Evolutionary conservation across 1,140 invertebrate species (phyloP).

Genomic region (Eubasilissa regina): DNA sequence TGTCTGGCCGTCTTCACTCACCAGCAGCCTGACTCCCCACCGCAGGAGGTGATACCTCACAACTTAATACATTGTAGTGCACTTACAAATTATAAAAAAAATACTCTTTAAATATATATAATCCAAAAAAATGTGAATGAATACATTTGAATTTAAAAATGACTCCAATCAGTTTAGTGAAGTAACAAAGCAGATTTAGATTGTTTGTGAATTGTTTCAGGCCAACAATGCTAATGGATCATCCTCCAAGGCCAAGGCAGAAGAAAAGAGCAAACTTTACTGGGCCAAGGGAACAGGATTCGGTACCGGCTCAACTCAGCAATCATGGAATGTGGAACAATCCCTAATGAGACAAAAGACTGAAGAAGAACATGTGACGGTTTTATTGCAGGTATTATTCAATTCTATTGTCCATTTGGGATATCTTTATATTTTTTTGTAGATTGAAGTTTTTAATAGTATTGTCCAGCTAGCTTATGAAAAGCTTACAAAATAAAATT

Average conservation of each 20-base stretch:
- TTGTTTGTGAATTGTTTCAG: slow-evolving; percentile 10
- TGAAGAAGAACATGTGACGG: slow-evolving; percentile 95
- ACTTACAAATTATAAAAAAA: no score
- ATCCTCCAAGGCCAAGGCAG: slow-evolving; percentile 67
- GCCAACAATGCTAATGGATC: slow-evolving; percentile 63
- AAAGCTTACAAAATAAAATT: no score
- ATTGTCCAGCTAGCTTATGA: no score
- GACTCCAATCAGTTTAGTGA: no score
- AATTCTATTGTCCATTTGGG: no score
- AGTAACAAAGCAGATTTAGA: no score
- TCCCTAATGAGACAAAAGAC: slow-evolving; percentile 89
- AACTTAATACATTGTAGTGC: no score
- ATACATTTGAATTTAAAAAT: no score
- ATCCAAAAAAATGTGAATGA: no score
- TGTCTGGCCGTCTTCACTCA: slow-evolving; percentile 93
- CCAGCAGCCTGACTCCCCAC: slow-evolving; percentile 74
- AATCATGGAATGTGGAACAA: slow-evolving; percentile 96
- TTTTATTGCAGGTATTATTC: slow-evolving; percentile 80
- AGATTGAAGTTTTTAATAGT: no score
- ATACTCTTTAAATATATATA: no score
- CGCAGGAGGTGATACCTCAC: slow-evolving; percentile 62
- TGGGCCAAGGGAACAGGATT: slow-evolving; percentile 97
- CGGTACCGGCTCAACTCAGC: slow-evolving; percentile 94
- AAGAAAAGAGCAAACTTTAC: slow-evolving; percentile 89
- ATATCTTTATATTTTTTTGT: no score